phyloP scores from a whole-genome alignment of 2,113 vertebrate species.

The Corythoichthys intestinalis region DNA sequence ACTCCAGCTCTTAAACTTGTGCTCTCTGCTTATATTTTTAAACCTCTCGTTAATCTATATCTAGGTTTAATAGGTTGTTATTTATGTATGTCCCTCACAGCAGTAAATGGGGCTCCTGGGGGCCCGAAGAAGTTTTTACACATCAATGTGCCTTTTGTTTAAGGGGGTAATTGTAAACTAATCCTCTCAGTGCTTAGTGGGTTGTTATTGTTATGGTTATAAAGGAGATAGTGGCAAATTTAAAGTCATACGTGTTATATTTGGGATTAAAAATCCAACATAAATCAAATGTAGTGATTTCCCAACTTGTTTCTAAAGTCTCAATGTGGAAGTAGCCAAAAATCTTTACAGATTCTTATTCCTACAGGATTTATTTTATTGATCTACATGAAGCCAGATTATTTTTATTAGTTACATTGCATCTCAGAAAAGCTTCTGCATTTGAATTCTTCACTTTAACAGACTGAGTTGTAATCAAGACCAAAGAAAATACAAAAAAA shows the following conservation, averaged over 20 bases:
- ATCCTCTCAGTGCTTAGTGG: slow-evolving; percentile 13
- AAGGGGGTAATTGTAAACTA: slow-evolving; percentile 1
- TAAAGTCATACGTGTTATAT: not conserved
- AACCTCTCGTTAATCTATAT: not conserved
- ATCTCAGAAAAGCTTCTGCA: slow-evolving; percentile 29
- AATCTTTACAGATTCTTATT: slow-evolving; percentile 35
- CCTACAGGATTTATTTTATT: slow-evolving; percentile 27
- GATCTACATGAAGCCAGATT: slow-evolving; percentile 6
- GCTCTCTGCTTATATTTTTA: not conserved
- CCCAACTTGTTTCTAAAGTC: slow-evolving; percentile 21
- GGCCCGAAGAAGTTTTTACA: slow-evolving; percentile 25
- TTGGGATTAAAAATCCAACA: slow-evolving; percentile 7
- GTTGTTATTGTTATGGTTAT: not conserved
- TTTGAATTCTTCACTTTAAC: slow-evolving; percentile 24
- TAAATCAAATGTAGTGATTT: slow-evolving; percentile 39
- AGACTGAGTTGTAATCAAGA: slow-evolving; percentile 56
- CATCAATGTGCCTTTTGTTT: slow-evolving; percentile 29
- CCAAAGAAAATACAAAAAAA: slow-evolving; percentile 44
- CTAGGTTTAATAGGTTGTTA: not conserved
- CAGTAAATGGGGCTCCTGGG: not conserved
- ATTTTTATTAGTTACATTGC: slow-evolving; percentile 19
- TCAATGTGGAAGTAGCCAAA: slow-evolving; percentile 17
- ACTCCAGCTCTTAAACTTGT: not conserved
- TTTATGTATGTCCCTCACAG: not conserved
- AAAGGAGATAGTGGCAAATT: not conserved